phyloP scores from a whole-genome alignment of 2,113 vertebrate species.

The Podarcis cretensis region DNA sequence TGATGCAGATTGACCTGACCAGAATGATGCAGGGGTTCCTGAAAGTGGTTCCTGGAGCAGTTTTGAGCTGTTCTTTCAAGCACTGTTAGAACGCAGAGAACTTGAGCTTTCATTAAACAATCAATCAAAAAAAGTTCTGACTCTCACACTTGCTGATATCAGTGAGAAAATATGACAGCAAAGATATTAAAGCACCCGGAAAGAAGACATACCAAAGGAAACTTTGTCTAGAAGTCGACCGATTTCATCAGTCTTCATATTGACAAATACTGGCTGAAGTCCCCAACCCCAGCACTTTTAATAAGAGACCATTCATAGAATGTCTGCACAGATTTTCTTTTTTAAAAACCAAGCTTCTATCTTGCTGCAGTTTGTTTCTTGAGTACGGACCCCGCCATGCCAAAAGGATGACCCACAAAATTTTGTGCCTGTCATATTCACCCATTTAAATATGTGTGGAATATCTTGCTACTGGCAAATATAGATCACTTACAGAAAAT shows the following conservation, averaged over 20 bases:
- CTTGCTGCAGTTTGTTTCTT: background rate
- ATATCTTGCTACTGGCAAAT: background rate
- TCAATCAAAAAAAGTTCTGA: background rate
- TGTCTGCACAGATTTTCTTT: background rate
- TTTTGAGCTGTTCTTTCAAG: background rate
- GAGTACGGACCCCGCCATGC: background rate
- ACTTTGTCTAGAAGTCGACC: background rate
- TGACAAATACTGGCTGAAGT: background rate
- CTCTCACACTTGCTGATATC: background rate
- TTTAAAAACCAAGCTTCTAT: background rate
- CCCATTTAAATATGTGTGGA: background rate
- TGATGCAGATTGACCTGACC: background rate
- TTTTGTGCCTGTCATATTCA: background rate
- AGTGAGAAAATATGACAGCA: background rate
- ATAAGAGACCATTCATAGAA: background rate
- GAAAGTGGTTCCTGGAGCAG: background rate
- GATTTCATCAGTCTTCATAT: background rate
- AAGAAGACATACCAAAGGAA: background rate
- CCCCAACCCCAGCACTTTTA: no score
- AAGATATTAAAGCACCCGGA: background rate
- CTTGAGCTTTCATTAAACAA: background rate
- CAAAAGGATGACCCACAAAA: no score
- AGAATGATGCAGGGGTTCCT: background rate
- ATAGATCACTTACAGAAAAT: background rate
- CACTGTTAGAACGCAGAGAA: background rate